Conservation (phyloP, 2,113 vertebrate genomes). For the Rhinichthys klamathensis region DNA sequence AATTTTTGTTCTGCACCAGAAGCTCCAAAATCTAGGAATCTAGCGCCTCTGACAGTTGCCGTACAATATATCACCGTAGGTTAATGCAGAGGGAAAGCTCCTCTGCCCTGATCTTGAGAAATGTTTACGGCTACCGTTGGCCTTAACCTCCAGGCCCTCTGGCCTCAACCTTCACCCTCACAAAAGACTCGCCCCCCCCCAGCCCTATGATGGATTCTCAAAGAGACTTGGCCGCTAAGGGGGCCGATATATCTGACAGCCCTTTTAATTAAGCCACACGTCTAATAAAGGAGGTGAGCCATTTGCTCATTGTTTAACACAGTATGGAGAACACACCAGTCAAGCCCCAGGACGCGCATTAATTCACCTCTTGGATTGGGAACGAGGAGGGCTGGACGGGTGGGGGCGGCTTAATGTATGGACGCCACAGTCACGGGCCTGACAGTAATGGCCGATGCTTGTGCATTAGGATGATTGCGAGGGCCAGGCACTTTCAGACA, state of each 20-base stretch:
- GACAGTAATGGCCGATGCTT: constrained; percentile 85
- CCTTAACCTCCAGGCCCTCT: constrained; percentile 50
- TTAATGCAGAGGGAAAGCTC: constrained; percentile 35
- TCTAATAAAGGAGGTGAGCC: constrained; percentile 67
- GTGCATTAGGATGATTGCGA: constrained; percentile 86
- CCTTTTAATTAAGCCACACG: constrained; percentile 77
- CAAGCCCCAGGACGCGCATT: constrained; percentile 71
- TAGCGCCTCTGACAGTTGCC: not conserved
- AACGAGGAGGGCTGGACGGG: constrained; percentile 64
- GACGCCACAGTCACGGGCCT: constrained; percentile 41
- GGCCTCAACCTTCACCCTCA: constrained; percentile 61
- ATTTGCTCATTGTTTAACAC: constrained; percentile 77
- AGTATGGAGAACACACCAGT: constrained; percentile 76
- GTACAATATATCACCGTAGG: constrained; percentile 46
- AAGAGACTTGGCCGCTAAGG: constrained; percentile 28
- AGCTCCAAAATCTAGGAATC: not conserved
- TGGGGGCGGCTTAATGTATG: constrained; percentile 62
- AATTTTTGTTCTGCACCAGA: constrained; percentile 36
- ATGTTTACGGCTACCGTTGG: constrained; percentile 53
- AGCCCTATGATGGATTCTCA: constrained; percentile 51
- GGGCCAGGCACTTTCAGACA: constrained; percentile 65
- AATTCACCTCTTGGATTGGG: constrained; percentile 71
- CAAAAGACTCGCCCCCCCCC: constrained; percentile 46
- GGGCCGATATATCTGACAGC: constrained; percentile 67
- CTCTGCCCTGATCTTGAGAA: constrained; percentile 49